A percentile compares a stretch with the other conserved stretches of the same genome.
These are phyloP conservation scores for Aphrophora alni DNA, from an alignment of 2,888 invertebrate genomes.

Conservation along the genomic window DNA sequence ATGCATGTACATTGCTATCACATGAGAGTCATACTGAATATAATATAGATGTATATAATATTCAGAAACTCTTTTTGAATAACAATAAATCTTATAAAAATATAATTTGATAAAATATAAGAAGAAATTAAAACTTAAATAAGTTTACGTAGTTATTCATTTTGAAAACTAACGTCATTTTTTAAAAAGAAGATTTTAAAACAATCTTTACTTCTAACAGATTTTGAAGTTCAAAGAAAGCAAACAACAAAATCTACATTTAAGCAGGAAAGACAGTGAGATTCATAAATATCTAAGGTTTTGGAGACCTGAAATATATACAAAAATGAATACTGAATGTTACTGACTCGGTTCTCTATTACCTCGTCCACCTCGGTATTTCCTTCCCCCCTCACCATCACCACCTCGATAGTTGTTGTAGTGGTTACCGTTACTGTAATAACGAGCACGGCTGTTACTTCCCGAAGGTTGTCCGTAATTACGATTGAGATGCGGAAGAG, in stretches of 20 bases:
- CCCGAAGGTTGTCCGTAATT: constrained; percentile 46
- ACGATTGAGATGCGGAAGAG: constrained; percentile 48
- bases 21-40: background rate
- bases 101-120: background rate
- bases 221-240: background rate
- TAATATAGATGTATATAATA: background rate
- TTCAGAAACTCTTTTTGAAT: background rate
- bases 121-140: background rate
- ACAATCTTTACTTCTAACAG: background rate
- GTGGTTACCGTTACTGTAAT: constrained; percentile 51
- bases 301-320: background rate
- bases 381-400: constrained; percentile 45
- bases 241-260: background rate
- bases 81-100: background rate
- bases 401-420: constrained; percentile 49
- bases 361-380: constrained; percentile 45
- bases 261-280: background rate
- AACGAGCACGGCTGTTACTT: constrained; percentile 42
- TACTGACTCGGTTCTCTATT: constrained; percentile 24
- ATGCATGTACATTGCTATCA: background rate
- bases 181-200: background rate
- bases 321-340: background rate
- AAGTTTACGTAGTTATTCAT: too few relatives aligned
- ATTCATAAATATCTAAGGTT: background rate
- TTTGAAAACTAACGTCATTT: background rate